Percentiles rank a stretch among this genome's conserved stretches.
phyloP scores from a whole-genome alignment of 1,140 invertebrate genomes.

The Trichogramma pretiosum region DNA sequence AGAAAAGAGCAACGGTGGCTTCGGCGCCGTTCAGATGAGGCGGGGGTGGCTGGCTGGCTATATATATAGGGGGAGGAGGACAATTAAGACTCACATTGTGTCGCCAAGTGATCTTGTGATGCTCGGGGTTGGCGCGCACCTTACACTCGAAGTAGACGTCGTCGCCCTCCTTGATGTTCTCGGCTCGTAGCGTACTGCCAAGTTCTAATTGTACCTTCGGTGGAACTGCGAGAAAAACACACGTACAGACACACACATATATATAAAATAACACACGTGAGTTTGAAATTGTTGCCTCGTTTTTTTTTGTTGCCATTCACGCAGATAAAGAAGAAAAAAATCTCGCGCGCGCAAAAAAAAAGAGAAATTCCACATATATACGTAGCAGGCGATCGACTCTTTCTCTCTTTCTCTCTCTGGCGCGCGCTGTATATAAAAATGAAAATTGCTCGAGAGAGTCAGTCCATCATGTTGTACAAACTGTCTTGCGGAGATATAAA shows the following conservation, averaged over 20 bases:
- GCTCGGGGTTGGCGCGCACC: slow-evolving; percentile 77
- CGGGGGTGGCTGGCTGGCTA: not conserved
- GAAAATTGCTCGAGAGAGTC: no score
- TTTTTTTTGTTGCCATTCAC: not conserved
- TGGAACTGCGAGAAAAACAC: slow-evolving; percentile 70
- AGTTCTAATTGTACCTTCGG: slow-evolving; percentile 72
- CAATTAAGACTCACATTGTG: slow-evolving; percentile 65
- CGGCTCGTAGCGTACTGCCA: slow-evolving; percentile 74
- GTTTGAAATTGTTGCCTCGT: slow-evolving; percentile 9
- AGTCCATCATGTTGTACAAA: no score
- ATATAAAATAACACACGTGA: not conserved
- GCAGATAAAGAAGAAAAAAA: no score
- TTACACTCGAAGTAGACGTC: slow-evolving; percentile 91
- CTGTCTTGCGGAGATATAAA: no score
- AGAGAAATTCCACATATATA: not conserved
- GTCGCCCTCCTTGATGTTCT: slow-evolving; percentile 84
- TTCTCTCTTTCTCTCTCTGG: no score
- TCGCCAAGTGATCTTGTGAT: slow-evolving; percentile 75
- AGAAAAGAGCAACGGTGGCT: no score
- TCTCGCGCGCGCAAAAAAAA: no score
- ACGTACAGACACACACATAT: slow-evolving; percentile 1
- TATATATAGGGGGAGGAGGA: not conserved
- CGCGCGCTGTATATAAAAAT: no score
- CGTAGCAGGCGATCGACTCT: no score
- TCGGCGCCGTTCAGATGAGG: not conserved